Evolutionary conservation across 2,797 vertebrate genomes (phyloP).

Genomic region (Gallirallus australis): DNA sequence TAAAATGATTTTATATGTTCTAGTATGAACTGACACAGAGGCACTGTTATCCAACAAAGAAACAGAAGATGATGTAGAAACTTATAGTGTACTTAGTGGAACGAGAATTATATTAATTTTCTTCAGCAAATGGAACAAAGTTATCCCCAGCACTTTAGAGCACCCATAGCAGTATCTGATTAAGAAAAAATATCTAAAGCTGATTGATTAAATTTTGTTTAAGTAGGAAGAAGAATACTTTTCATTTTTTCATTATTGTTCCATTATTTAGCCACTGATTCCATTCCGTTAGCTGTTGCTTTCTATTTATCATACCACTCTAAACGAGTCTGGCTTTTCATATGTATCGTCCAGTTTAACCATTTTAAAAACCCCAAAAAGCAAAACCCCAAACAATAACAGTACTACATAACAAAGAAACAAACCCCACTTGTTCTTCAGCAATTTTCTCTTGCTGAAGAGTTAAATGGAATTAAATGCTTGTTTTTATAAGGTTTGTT

Average conservation of each 20-base stretch:
- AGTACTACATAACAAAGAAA: neutral
- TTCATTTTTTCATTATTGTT: neutral
- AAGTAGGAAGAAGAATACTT: neutral
- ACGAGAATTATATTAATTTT: neutral
- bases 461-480: neutral
- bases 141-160: neutral
- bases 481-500: neutral
- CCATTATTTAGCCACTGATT: neutral
- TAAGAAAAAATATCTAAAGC: neutral
- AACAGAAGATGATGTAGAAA: neutral
- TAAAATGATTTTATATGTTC: neutral
- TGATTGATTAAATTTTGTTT: neutral
- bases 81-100: neutral
- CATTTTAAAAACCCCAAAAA: neutral
- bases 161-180: neutral
- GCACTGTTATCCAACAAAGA: neutral
- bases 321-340: neutral
- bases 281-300: neutral
- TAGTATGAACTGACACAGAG: neutral
- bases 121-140: neutral
- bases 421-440: neutral
- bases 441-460: neutral
- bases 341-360: neutral
- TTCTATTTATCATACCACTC: neutral
- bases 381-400: accelerated